A percentile compares a stretch with the other conserved stretches of the same genome.
Conservation (phyloP, 1,140 invertebrate genomes). For the Heliconius himera region DNA sequence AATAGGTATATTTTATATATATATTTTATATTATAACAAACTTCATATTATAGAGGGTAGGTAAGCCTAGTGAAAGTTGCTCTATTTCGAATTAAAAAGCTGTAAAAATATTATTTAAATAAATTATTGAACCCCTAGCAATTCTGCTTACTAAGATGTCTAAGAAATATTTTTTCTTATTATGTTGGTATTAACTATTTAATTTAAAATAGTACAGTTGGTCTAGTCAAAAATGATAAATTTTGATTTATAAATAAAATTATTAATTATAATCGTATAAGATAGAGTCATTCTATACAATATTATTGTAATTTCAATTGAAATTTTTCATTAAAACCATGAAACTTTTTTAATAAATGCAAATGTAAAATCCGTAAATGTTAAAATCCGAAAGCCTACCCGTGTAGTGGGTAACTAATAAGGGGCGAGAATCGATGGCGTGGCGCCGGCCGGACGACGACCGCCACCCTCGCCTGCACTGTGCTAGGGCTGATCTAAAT, state of each 20-base stretch:
- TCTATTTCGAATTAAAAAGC: too few species aligned
- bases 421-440: slow-evolving; percentile 45
- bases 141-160: too few species aligned
- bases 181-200: neutral
- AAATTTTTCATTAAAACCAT: neutral
- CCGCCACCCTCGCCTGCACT: slow-evolving; percentile 22
- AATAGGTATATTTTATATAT: too few species aligned
- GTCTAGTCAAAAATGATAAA: too few species aligned
- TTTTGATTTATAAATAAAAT: too few species aligned
- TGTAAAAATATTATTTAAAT: too few species aligned
- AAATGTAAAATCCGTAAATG: neutral
- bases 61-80: too few species aligned
- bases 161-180: neutral
- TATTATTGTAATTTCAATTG: neutral
- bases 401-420: slow-evolving; percentile 31
- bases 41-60: too few species aligned
- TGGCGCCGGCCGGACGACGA: slow-evolving; percentile 48
- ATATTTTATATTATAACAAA: too few species aligned
- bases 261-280: too few species aligned
- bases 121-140: too few species aligned
- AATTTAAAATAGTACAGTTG: neutral
- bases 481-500: slow-evolving; percentile 15
- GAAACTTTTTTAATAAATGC: neutral
- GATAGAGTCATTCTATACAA: neutral
- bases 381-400: neutral